Base-by-base conservation (phyloP, 2,888 invertebrate genomes). In the Sussaba pulchella region DNA sequence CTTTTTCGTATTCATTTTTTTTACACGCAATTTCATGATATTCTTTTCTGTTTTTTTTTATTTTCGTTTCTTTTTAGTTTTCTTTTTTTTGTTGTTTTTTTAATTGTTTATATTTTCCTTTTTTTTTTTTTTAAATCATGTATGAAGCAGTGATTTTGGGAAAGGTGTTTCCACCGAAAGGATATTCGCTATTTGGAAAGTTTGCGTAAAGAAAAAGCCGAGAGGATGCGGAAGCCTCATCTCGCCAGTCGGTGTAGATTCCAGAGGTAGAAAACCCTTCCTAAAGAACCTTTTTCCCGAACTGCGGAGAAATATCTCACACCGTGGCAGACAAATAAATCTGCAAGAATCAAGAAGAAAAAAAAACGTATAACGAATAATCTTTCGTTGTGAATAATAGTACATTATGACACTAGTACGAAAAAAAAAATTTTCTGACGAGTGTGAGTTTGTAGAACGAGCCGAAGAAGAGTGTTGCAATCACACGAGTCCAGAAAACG, bases 261-360 rank as follows among this genome's bases (percentile, higher is more conserved):
- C 71, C 71, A 50, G 5, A 36, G 57, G 19, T 10, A 24, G 2
- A 39, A 19, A 59, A 9, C n/a, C n/a, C n/a, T n/a, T n/a, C n/a
- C n/a, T n/a, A n/a, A n/a, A n/a, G n/a, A n/a, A n/a, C n/a, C n/a
- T n/a, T n/a, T 31, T 9, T 54, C 10, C 43, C 26, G 67, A 69
- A 26, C 54, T 45, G 41, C 17, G 24, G 75, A 70, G n/a, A 57
- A 74, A 57, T 75, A 64, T 75, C 21, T 66, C 57, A 43, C 64
- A 57, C 52, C n/a, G n/a, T 52, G 19, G 59, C 26, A 47, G 63
- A 78, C 50, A 76, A 69, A 74, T 47, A 77, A 83, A n/a, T 78
- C 82, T 85, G 81, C 17, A 85, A 83, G n/a, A n/a, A 21, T 72
- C 54, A 43, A 75, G 72, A 67, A 59, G 54, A 71, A 70, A 66